Evolutionary conservation across 2,797 vertebrate species (phyloP), one percentile per base, ranked within the genome.

Genomic region (Limnodromus scolopaceus): DNA sequence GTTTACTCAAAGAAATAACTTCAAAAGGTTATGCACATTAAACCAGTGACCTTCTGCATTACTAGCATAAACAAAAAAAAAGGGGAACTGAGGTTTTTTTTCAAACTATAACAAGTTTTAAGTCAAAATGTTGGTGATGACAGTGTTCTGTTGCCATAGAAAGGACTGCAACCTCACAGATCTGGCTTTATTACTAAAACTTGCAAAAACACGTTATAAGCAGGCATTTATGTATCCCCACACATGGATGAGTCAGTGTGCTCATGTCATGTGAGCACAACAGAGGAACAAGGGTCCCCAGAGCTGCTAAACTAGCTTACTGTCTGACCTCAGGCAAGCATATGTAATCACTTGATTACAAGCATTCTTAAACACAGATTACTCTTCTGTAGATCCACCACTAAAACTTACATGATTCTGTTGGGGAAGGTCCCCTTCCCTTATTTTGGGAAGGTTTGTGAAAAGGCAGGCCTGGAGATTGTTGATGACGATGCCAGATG

Each of bases 181-280:
- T 57, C 83, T 61, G 82, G 45, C 60, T 88, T 87, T 96, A 89
- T 91, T 87, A 91, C 57, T 82, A 79, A 79, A 93, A 91, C 94
- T 81, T 93, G 91, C 77, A 95, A 92, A 96, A 97, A 95, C 87
- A 93, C 36, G 64, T 87, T 95, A 72, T 85, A 90, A 89, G 89
- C 20, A 94, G 71, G 54, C 74, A 89, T 81, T 96, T 95, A 63
- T 93, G 53, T 80, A 96, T 95, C 84, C 68, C 61, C 72, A 92
- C 78, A 89, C 51, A 84, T n/a, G 74, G 70, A 49, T 95, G 92
- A 95, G 70, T 94, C 92, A 95, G 61, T 2, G 18, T 58, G 81
- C 68, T 95, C 68, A 22, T 88, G 38, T 83, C 69, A 90, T 78
- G 80, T 74, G 91, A 89, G 84, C n/a, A 15, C 92, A 95, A 87